Conservation (phyloP, 2,888 invertebrate species). For the Plusia festucae region DNA sequence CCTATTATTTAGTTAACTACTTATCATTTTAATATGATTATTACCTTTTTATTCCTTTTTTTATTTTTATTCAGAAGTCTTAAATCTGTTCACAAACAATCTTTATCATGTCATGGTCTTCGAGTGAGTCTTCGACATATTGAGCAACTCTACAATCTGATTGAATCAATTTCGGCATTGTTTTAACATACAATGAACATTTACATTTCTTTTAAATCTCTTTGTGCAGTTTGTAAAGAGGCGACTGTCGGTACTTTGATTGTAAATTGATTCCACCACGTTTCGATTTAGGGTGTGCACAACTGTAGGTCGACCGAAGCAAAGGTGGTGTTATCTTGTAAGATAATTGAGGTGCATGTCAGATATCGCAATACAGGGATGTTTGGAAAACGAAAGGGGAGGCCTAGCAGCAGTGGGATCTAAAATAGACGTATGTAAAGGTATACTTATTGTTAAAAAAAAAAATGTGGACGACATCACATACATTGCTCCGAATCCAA, state of each 20-base stretch:
- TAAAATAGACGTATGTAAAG: too few relatives aligned
- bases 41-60: neutral
- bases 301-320: too few relatives aligned
- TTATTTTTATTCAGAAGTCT: constrained; percentile 1
- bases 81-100: constrained; percentile 10
- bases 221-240: constrained; percentile 39
- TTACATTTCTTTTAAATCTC: constrained; percentile 41
- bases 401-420: too few relatives aligned
- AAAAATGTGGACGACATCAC: too few relatives aligned
- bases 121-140: constrained; percentile 31
- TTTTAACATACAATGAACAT: constrained; percentile 58
- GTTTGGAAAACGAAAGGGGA: too few relatives aligned
- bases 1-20: too few relatives aligned
- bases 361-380: too few relatives aligned
- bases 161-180: constrained; percentile 46
- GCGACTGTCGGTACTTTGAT: constrained; percentile 23
- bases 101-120: constrained; percentile 38
- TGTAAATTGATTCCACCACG: constrained; percentile 5
- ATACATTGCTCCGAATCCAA: too few relatives aligned
- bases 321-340: too few relatives aligned
- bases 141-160: constrained; percentile 48
- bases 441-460: too few relatives aligned
- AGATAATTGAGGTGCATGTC: too few relatives aligned
- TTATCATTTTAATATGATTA: too few relatives aligned
- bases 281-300: neutral